Evolutionary conservation across 2,888 invertebrate genomes (phyloP).

Genomic region (Cloeon dipterum): DNA sequence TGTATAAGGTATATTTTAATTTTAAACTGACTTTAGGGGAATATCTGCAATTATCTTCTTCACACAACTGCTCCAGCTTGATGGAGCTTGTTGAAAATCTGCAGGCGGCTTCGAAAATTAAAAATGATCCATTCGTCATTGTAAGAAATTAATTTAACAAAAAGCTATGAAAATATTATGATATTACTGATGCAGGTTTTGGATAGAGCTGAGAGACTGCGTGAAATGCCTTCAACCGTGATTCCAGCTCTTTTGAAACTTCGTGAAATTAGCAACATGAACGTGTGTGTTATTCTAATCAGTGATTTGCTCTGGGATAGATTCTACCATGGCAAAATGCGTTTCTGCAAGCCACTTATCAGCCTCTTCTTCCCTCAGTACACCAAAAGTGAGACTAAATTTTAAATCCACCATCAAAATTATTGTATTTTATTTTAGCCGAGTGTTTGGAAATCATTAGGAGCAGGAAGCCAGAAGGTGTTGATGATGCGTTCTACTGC

Average conservation of each 20-base stretch:
- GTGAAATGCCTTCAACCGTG: constrained; percentile 48
- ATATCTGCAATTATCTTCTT: no score
- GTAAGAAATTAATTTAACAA: no score
- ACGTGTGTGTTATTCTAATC: constrained; percentile 51
- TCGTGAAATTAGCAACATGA: constrained; percentile 43
- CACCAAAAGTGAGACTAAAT: constrained; percentile 27
- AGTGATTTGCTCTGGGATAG: constrained; percentile 65
- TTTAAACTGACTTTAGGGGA: no score
- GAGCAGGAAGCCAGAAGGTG: not conserved
- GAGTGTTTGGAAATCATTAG: no score
- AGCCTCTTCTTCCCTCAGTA: constrained; percentile 61
- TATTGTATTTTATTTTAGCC: constrained; percentile 13
- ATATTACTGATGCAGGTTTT: constrained; percentile 21
- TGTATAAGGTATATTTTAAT: no score
- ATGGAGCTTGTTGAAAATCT: constrained; percentile 32
- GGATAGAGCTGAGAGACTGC: constrained; percentile 58
- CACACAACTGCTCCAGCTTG: constrained; percentile 45
- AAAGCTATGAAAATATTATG: not conserved
- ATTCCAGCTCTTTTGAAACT: constrained; percentile 48
- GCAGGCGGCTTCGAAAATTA: constrained; percentile 18
- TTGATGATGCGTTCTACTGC: not conserved
- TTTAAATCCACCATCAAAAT: not conserved
- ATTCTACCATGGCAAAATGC: constrained; percentile 38
- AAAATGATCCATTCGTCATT: constrained; percentile 29
- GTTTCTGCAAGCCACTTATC: constrained; percentile 44